phyloP scores from a whole-genome alignment of 2,888 invertebrate species.

The Invenusta paracnida region DNA sequence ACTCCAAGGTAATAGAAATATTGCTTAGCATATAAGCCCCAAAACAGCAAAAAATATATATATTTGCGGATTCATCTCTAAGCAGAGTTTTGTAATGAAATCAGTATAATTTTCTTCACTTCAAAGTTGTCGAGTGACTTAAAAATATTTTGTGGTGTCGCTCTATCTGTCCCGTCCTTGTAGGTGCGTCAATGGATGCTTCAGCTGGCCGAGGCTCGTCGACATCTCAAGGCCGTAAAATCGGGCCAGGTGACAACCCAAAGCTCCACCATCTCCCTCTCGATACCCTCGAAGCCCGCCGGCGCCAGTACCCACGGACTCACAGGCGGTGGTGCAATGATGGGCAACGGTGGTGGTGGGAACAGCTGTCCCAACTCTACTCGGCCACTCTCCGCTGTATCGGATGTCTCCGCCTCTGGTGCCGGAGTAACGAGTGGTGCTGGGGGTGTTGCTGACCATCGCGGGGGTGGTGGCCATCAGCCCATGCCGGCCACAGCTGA shows the following conservation, averaged over 20 bases:
- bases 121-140: too few species aligned
- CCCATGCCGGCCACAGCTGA: constrained; percentile 26
- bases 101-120: too few species aligned
- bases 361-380: constrained; percentile 12
- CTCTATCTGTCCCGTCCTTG: not conserved
- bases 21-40: too few species aligned
- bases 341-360: not conserved
- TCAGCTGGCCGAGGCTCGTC: not conserved
- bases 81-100: too few species aligned
- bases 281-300: not conserved
- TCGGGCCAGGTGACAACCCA: not conserved
- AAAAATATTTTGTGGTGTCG: too few species aligned
- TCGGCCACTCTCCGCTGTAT: not conserved
- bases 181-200: not conserved
- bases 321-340: not conserved
- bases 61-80: too few species aligned
- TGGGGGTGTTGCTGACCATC: not conserved
- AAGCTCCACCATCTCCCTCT: not conserved
- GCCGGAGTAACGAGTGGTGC: not conserved
- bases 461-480: not conserved
- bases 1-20: too few species aligned
- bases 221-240: not conserved
- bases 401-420: not conserved
- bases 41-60: too few species aligned
- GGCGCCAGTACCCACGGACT: not conserved